Evolutionary conservation across 2,888 invertebrate species (phyloP), one percentile per base, ranked within the genome.

Genomic region (Sesamia inferens): DNA sequence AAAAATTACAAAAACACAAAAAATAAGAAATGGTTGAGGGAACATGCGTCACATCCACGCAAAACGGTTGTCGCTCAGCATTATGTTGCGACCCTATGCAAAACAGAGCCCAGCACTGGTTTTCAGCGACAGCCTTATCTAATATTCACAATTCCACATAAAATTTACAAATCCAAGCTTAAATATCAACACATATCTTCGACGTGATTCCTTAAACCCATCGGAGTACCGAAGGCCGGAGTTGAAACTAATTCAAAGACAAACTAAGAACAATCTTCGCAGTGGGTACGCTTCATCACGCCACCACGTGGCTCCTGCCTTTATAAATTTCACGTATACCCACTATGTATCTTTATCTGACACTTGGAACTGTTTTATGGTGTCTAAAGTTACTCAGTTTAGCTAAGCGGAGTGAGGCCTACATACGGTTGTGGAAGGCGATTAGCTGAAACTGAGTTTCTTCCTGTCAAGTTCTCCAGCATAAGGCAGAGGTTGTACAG

Each of bases 331-430:
- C 90, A 90, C 90, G 88, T 91, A 83, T 83, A 88, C 79, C 76
- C 72, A 71, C 86, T 88, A 87, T 89, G 88, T 88, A 85, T 88
- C 90, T 90, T 90, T 91, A 92, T 92, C 90, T 89, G 79, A 72
- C 82, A 88, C 88, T 89, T 87, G 85, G 85, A 90, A 90, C 91
- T 90, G 89, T 92, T 93, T 93, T 92, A 93, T 90, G 90, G 91
- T 89, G 88, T 89, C 90, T 90, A 85, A 90, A 92, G 87, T 93
- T 91, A 87, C 82, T 68, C 57, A 75, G 81, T 85, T 79, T 76
- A 64, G 76, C 57, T 78, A 68, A 64, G 70, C 19, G 42, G 47
- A 72, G 83, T 79, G 59, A n/a, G 47, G 68, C 58, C 61, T 78
- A 86, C 85, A 81, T 78, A 87, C 86, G 74, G 82, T 19, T 78